phyloP scores from a whole-genome alignment of 2,888 invertebrate species.

The Sesamia inferens region DNA sequence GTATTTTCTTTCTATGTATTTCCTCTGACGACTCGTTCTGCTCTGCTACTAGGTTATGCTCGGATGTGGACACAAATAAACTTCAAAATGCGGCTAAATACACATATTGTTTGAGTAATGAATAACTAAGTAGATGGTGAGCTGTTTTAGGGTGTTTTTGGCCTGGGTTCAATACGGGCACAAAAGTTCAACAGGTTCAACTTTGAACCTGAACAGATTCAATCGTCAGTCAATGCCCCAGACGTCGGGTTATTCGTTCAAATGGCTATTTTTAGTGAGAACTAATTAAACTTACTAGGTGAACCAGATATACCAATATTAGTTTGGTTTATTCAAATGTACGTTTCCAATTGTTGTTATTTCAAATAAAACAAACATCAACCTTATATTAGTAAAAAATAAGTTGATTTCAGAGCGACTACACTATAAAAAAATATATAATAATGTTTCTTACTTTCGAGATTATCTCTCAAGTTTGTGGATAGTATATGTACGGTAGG shows the following conservation, averaged over 20 bases:
- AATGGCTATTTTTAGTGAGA: conserved; percentile 21
- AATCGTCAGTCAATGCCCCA: conserved; percentile 32
- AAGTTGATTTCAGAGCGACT: too few species aligned
- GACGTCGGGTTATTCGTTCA: conserved; percentile 2
- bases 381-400: too few species aligned
- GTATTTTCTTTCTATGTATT: too few species aligned
- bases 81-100: conserved; percentile 4
- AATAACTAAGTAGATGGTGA: not conserved
- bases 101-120: conserved; percentile 2
- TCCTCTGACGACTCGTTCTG: not conserved
- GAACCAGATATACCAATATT: not conserved
- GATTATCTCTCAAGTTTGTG: not conserved
- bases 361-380: too few species aligned
- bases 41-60: not conserved
- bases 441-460: too few species aligned
- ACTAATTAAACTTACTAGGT: conserved; percentile 13
- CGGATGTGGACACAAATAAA: not conserved
- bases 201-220: conserved; percentile 32
- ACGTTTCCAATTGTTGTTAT: too few species aligned
- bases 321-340: too few species aligned
- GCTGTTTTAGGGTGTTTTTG: conserved; percentile 9
- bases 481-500: not conserved
- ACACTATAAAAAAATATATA: too few species aligned
- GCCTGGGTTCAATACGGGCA: conserved; percentile 9
- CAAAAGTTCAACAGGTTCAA: conserved; percentile 22